Percentiles rank a stretch among this genome's conserved stretches.
These are phyloP conservation scores for Leptobrachium ailaonicum DNA, from an alignment of 2,113 vertebrate genomes.

Conservation along the genomic window DNA sequence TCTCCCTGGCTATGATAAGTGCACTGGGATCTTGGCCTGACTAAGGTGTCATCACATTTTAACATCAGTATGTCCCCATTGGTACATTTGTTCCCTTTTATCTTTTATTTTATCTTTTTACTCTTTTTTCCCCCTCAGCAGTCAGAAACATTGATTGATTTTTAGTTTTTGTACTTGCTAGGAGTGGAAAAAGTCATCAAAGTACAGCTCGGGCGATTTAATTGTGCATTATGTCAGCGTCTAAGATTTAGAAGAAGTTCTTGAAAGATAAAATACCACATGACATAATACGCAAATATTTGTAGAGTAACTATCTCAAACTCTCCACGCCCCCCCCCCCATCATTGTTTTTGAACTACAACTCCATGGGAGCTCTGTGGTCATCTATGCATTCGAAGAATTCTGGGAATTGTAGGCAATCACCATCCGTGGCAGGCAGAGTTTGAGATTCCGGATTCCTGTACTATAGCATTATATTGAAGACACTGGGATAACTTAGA, in stretches of 20 bases:
- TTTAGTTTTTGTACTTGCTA: slow-evolving; percentile 18
- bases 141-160: slow-evolving; percentile 35
- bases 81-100: slow-evolving; percentile 13
- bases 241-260: not conserved
- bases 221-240: not conserved
- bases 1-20: slow-evolving; percentile 38
- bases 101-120: not conserved
- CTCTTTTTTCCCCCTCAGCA: not conserved
- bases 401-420: no score
- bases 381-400: no score
- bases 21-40: slow-evolving; percentile 26
- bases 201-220: not conserved
- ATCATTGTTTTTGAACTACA: no score
- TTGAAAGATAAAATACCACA: slow-evolving; percentile 4
- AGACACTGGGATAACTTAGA: no score
- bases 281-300: no score
- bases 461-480: no score
- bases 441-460: no score
- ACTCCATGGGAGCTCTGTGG: no score
- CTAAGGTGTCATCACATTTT: slow-evolving; percentile 38
- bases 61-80: slow-evolving; percentile 28
- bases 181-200: slow-evolving; percentile 8
- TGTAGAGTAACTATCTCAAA: no score
- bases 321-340: no score
- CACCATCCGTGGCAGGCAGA: no score